Percentiles rank a stretch among this genome's conserved stretches.
These are phyloP conservation scores for Crocodylus rhombifer DNA, from an alignment of 2,797 vertebrate species.

Conservation along the genomic window DNA sequence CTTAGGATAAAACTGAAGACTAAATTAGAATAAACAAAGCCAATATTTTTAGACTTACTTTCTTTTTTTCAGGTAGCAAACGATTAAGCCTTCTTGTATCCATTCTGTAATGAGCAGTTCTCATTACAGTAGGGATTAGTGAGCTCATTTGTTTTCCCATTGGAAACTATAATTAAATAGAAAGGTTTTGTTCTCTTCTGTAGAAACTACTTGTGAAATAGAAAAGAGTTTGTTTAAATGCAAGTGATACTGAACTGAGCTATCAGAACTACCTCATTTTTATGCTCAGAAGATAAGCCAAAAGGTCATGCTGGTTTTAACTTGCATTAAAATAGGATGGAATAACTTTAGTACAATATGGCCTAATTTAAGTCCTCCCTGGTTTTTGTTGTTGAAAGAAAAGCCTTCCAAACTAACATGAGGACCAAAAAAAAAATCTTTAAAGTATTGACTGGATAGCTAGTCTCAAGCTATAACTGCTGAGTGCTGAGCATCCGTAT, in stretches of 20 bases:
- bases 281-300: background rate
- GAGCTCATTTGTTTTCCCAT: background rate
- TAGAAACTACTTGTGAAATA: background rate
- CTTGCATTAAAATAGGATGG: background rate
- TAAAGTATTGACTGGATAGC: background rate
- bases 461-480: background rate
- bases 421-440: background rate
- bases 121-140: background rate
- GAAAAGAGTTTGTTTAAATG: background rate
- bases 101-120: background rate
- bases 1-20: background rate
- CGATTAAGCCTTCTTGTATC: background rate
- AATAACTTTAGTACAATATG: conserved; percentile 26
- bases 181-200: background rate
- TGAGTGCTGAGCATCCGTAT: too few relatives aligned
- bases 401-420: background rate
- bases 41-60: background rate
- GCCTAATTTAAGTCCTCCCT: conserved; percentile 1
- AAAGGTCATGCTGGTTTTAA: conserved; percentile 39
- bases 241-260: background rate
- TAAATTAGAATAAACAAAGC: background rate
- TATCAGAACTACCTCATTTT: conserved; percentile 3
- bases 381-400: conserved; percentile 1
- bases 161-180: background rate
- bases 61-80: background rate